phyloP scores from a whole-genome alignment of 1,140 invertebrate genomes.

The Pseudachorutes palmiensis region DNA sequence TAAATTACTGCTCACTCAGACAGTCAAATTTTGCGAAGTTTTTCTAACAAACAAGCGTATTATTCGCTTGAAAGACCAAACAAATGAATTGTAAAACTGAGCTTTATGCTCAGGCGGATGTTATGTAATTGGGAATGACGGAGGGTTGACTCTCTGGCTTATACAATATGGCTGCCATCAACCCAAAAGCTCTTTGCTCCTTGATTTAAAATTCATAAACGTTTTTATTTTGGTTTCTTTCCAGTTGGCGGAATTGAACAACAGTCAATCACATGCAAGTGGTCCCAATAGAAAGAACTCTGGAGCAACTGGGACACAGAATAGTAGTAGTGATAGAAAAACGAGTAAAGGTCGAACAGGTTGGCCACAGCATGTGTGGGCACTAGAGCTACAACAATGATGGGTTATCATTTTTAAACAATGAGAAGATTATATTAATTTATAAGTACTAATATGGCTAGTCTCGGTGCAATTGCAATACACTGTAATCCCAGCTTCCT shows the following conservation, averaged over 20 bases:
- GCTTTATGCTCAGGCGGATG: too few relatives aligned
- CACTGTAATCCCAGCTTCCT: too few relatives aligned
- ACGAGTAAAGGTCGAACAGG: conserved; percentile 73
- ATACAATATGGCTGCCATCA: too few relatives aligned
- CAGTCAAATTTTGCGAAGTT: too few relatives aligned
- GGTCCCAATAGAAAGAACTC: conserved; percentile 9
- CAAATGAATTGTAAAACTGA: too few relatives aligned
- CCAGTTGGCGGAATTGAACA: conserved; percentile 13
- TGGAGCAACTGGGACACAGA: conserved; percentile 28
- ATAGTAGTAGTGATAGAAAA: conserved; percentile 12
- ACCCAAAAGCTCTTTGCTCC: too few relatives aligned
- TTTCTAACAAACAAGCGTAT: too few relatives aligned
- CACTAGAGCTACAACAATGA: conserved; percentile 73
- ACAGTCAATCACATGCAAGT: not conserved
- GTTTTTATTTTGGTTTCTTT: not conserved
- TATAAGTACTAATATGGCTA: not conserved
- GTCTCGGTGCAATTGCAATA: not conserved
- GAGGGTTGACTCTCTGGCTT: too few relatives aligned
- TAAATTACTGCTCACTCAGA: too few relatives aligned
- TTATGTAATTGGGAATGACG: too few relatives aligned
- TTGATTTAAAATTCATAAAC: not conserved
- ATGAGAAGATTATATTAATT: too few relatives aligned
- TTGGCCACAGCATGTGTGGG: conserved; percentile 94
- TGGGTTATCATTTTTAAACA: not conserved
- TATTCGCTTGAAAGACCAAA: too few relatives aligned